Conservation (phyloP, 2,797 vertebrate genomes). For the Percopsis omiscomaycus region DNA sequence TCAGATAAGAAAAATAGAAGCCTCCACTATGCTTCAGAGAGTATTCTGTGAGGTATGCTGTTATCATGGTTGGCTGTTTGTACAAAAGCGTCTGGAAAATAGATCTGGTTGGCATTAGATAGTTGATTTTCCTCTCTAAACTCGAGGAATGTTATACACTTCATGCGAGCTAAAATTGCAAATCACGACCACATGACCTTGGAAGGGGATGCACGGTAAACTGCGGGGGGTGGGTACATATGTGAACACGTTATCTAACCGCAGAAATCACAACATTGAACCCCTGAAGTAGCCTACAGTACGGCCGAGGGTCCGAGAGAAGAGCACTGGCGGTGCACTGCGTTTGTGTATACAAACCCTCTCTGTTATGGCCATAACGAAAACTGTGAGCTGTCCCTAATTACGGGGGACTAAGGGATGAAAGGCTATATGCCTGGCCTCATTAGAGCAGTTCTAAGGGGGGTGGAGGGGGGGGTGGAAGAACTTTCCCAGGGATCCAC, state of each 20-base stretch:
- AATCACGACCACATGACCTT: slow-evolving; percentile 78
- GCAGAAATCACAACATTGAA: slow-evolving; percentile 40
- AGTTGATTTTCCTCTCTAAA: slow-evolving; percentile 68
- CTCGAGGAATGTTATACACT: slow-evolving; percentile 74
- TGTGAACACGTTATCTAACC: slow-evolving; percentile 50
- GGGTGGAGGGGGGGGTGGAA: slow-evolving; percentile 71
- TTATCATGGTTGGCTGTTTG: slow-evolving; percentile 59
- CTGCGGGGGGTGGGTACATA: slow-evolving; percentile 49
- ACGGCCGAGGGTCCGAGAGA: slow-evolving; percentile 46
- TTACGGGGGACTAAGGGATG: slow-evolving; percentile 73
- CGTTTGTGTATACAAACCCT: slow-evolving; percentile 70
- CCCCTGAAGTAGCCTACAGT: slow-evolving; percentile 39
- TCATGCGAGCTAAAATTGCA: slow-evolving; percentile 71
- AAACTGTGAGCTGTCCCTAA: slow-evolving; percentile 74
- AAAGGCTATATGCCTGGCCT: slow-evolving; percentile 79
- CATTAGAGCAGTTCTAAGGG: slow-evolving; percentile 76
- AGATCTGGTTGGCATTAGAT: slow-evolving; percentile 70
- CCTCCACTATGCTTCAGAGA: slow-evolving; percentile 31
- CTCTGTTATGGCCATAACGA: slow-evolving; percentile 67
- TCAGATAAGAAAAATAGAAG: slow-evolving; percentile 33
- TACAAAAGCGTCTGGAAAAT: slow-evolving; percentile 57
- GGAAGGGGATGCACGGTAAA: not conserved
- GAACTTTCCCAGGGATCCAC: slow-evolving; percentile 75
- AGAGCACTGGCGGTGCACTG: slow-evolving; percentile 27
- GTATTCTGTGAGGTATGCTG: slow-evolving; percentile 44